Evolutionary conservation across 2,888 invertebrate genomes (phyloP), one percentile per base, ranked within the genome.

Genomic region (Ochropleura plecta): DNA sequence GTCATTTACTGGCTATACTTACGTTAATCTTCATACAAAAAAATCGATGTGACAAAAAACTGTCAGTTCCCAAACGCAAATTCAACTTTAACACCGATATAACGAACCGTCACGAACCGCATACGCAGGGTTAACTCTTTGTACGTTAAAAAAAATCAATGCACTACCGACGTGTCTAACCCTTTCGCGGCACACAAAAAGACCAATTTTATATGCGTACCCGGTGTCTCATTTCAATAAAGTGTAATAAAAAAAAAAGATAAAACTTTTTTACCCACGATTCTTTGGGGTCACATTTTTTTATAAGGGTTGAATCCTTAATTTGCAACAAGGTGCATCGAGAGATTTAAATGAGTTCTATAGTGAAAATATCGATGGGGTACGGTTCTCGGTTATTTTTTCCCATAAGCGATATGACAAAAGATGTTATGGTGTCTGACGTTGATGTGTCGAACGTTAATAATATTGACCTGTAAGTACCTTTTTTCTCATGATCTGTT

Each of bases 221-320:
- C 94, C 93, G 94, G 96, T 96, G 95, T 96, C 96, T 96, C 95
- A 94, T 96, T 96, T 96, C 96, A 96, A 96, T 95, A 95, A 94
- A 89, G 92, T 91, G 91, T 93, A 94, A 94, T 93, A 92, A 93
- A 93, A 94, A 94, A 79, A 93, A 94, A 93, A 92, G 94, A 95
- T 94, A 95, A 95, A 95, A 94, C 90, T 89, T 93, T 95, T 95
- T 95, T 96, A 96, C 96, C 95, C 96, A 96, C 96, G 96, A 92
- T 89, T 91, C 93, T 95, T 95, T 94, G 92, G 96, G 96, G 96
- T 95, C 93, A 95, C 93, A 88, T 94, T 95, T 95, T n/a, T 95
- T 95, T 95, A 91, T 90, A 90, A 90, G 81, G 90, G 92, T 93
- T 93, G 94, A 93, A 95, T 95, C 94, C 94, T 95, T 96, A 96